Evolutionary conservation across 2,797 vertebrate species (phyloP), one percentile per base, ranked within the genome.

Genomic region (Xerus rutilus): DNA sequence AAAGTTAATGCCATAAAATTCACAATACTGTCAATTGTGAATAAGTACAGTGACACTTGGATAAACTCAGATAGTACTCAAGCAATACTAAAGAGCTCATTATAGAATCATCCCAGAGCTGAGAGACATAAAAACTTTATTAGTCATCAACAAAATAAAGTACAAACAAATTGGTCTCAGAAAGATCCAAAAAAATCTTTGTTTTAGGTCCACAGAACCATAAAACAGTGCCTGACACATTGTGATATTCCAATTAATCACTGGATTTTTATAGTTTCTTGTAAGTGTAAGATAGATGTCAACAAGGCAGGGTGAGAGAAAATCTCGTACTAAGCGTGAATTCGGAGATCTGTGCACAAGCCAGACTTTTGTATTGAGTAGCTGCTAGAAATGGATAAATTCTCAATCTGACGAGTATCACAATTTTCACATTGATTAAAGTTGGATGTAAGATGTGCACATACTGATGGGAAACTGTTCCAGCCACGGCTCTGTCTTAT

Each of bases 111-210:
- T 91, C 94, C 91, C 97, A 98, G 98, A 97, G 47, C 92, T 28
- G 84, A 98, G 97, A 97, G 96, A 97, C 73, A 98, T 97, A 97
- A 98, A 98, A 98, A 94, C 45, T 97, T 98, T 98, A 98, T 96
- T 97, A 97, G 97, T 88, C 97, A 96, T 93, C 97, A 94, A 93
- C 93, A 96, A 97, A 97, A 96, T 97, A 96, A 98, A 98, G 97
- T 1, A 11, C 91, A 97, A 98, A 97, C 94, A 97, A 85, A 91
- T 96, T 94, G 69, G 67, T 97, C 97, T 97, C 83, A 97, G 83
- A 98, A 47, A 86, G 77, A 97, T 96, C 93, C 86, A 96, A 91
- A 98, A 91, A 97, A 95, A 97, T 91, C 92, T 93, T 97, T 95
- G 96, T 0, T 97, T 86, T 90, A 84, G 74, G 86, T 97, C 94